These are phyloP conservation scores for Helleia helle DNA, from an alignment of 2,888 invertebrate species.

Conservation along the genomic window DNA sequence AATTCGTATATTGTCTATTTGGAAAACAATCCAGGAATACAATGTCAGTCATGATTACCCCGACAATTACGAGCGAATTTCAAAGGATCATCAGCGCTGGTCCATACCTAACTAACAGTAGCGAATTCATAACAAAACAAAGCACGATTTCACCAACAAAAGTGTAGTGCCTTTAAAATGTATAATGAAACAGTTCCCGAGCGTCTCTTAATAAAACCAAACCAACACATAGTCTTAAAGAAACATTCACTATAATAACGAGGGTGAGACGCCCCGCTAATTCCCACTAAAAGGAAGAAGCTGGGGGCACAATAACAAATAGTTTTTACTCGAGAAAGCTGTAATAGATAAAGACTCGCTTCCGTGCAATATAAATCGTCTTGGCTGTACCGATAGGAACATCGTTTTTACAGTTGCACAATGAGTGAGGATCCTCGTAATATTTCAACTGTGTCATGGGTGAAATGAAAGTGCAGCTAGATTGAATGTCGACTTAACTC, in stretches of 20 bases:
- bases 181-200: constrained; percentile 20
- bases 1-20: no score
- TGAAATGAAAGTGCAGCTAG: constrained; percentile 4
- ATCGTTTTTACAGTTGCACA: constrained; percentile 12
- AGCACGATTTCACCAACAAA: no score
- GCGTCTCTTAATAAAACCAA: constrained; percentile 12
- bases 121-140: no score
- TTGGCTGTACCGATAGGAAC: constrained; percentile 13
- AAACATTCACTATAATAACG: constrained; percentile 21
- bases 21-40: no score
- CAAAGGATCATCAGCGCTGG: no score
- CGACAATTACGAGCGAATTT: no score
- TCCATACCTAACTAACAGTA: no score
- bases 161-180: no score
- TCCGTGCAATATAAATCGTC: constrained; percentile 24
- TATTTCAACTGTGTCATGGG: constrained; percentile 5
- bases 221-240: constrained; percentile 23
- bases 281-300: constrained; percentile 33
- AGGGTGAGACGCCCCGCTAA: constrained; percentile 32
- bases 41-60: no score
- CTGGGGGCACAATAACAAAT: constrained; percentile 40
- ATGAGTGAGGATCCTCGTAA: constrained; percentile 12
- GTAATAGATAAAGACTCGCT: constrained; percentile 39
- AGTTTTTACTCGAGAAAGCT: constrained; percentile 35
- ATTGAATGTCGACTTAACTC: constrained; percentile 1